Conservation (phyloP, 2,797 vertebrate genomes). For the Oophaga sylvatica region DNA sequence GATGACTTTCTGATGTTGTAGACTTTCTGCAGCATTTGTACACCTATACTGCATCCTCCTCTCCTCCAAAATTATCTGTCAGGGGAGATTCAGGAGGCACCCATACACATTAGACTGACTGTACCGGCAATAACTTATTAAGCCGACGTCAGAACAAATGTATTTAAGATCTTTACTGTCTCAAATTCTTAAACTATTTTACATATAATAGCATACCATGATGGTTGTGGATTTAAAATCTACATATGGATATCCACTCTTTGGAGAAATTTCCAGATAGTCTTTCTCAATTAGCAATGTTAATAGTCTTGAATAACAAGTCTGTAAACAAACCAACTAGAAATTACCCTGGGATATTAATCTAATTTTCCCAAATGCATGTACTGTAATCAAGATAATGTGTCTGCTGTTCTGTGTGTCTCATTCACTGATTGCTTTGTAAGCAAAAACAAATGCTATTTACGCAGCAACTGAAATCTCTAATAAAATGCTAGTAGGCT, state of each 20-base stretch:
- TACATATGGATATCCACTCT: neutral
- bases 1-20: too few relatives aligned
- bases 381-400: conserved; percentile 37
- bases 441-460: conserved; percentile 39
- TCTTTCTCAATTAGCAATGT: neutral
- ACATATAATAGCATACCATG: neutral
- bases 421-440: conserved; percentile 14
- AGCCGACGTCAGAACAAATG: too few relatives aligned
- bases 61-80: too few relatives aligned
- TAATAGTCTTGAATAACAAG: conserved; percentile 5
- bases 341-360: conserved; percentile 38
- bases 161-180: too few relatives aligned
- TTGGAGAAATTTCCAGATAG: neutral
- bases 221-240: neutral
- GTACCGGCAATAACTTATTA: too few relatives aligned
- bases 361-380: conserved; percentile 28
- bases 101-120: too few relatives aligned
- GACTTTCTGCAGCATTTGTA: too few relatives aligned
- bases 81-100: too few relatives aligned
- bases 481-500: neutral
- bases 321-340: conserved; percentile 22
- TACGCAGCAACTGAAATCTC: neutral
- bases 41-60: too few relatives aligned
- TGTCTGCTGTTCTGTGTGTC: neutral
- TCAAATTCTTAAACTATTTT: too few relatives aligned